phyloP scores from a whole-genome alignment of 2,888 invertebrate genomes.

The Xestia xanthographa region DNA sequence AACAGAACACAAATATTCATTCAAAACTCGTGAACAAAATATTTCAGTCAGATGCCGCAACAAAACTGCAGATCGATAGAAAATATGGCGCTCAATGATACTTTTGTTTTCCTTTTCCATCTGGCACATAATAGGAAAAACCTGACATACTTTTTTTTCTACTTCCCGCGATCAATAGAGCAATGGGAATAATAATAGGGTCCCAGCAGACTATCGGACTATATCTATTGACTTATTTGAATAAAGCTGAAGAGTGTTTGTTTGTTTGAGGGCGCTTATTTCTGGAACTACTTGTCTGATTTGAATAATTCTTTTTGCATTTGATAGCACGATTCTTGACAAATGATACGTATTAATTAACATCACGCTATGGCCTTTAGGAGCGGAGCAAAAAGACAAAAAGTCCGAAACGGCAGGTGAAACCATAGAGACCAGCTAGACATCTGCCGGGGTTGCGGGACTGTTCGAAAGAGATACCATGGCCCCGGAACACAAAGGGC shows the following conservation, averaged over 20 bases:
- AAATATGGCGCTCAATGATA: slow-evolving; percentile 6
- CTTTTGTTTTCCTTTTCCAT: slow-evolving; percentile 21
- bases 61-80: slow-evolving; percentile 1
- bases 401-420: neutral
- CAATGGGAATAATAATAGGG: slow-evolving; percentile 46
- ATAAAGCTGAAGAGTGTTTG: neutral
- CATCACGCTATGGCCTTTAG: neutral
- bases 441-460: no score
- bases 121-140: slow-evolving; percentile 32
- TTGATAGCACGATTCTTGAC: neutral
- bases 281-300: neutral
- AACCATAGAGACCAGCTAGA: no score
- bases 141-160: slow-evolving; percentile 42
- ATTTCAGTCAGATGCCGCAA: slow-evolving; percentile 1
- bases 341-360: neutral
- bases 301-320: neutral
- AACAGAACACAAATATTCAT: neutral
- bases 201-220: slow-evolving; percentile 32
- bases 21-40: slow-evolving; percentile 3
- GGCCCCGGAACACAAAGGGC: no score
- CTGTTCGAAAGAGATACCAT: no score
- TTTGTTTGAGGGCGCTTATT: neutral
- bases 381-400: neutral
- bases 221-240: slow-evolving; percentile 5
- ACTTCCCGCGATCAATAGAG: slow-evolving; percentile 38